phyloP scores from a whole-genome alignment of 37 sponge, comb jelly and placozoan genomes.

The Haliclona indistincta region DNA sequence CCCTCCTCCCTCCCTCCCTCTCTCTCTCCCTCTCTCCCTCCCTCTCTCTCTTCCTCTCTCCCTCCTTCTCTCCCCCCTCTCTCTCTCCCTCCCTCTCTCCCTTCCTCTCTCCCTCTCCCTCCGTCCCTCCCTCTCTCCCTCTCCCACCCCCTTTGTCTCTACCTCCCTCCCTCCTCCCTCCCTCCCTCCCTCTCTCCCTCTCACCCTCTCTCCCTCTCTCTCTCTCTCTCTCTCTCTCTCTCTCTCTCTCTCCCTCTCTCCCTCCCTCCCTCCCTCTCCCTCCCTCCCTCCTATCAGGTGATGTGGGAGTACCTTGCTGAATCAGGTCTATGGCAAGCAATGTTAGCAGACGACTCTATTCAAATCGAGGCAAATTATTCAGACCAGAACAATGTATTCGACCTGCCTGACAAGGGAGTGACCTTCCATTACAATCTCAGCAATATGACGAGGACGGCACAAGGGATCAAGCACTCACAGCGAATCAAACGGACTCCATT shows the following conservation, averaged over 20 bases:
- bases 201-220: too few species aligned
- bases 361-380: slow-evolving; percentile 52
- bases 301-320: slow-evolving; percentile 78
- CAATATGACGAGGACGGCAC: slow-evolving; percentile 43
- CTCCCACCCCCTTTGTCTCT: too few species aligned
- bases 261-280: neutral
- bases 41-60: too few species aligned
- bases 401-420: slow-evolving; percentile 30
- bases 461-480: slow-evolving; percentile 54
- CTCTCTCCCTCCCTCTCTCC: too few species aligned
- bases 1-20: too few species aligned
- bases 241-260: neutral
- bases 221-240: neutral
- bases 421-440: slow-evolving; percentile 64
- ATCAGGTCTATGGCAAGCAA: slow-evolving; percentile 71
- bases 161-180: too few species aligned
- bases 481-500: slow-evolving; percentile 46
- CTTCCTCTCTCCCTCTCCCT: too few species aligned
- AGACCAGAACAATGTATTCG: slow-evolving; percentile 33
- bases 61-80: too few species aligned
- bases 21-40: too few species aligned
- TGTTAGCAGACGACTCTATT: slow-evolving; percentile 34
- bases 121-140: too few species aligned
- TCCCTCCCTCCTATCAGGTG: slow-evolving; percentile 33
- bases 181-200: too few species aligned